Evolutionary conservation across 2,888 invertebrate genomes (phyloP).

Genomic region (Opisthograptis luteolata): DNA sequence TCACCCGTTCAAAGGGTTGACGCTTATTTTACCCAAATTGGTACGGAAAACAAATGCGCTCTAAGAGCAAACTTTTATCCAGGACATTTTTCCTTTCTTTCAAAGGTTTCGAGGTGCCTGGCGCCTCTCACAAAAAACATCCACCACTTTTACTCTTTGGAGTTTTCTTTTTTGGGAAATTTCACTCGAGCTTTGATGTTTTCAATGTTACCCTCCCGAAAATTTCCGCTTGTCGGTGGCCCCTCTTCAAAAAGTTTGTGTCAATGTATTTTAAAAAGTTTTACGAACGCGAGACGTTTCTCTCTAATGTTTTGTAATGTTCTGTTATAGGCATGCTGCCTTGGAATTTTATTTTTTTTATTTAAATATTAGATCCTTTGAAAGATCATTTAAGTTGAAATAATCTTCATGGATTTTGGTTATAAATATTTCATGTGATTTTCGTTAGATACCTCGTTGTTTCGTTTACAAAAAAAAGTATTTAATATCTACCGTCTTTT

Average conservation of each 20-base stretch:
- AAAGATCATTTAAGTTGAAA: too few relatives aligned
- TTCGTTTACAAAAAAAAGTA: too few relatives aligned
- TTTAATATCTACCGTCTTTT: too few relatives aligned
- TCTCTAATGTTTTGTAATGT: neutral
- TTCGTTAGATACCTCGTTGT: too few relatives aligned
- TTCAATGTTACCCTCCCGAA: conserved; percentile 41
- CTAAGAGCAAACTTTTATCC: conserved; percentile 47
- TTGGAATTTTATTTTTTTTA: too few relatives aligned
- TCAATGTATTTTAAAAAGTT: conserved; percentile 36
- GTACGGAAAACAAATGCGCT: conserved; percentile 30
- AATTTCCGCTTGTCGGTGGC: conserved; percentile 36
- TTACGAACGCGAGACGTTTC: neutral
- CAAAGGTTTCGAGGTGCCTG: conserved; percentile 51
- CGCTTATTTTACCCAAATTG: conserved; percentile 24
- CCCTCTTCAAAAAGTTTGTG: conserved; percentile 37
- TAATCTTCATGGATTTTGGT: too few relatives aligned
- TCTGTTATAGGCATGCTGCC: too few relatives aligned
- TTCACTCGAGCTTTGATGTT: conserved; percentile 42
- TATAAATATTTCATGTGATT: too few relatives aligned
- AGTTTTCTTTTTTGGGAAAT: conserved; percentile 53
- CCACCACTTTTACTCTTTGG: conserved; percentile 49
- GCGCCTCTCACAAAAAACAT: conserved; percentile 53
- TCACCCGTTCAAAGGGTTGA: conserved; percentile 9
- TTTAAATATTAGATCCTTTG: too few relatives aligned
- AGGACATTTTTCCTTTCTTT: conserved; percentile 44